A percentile compares a stretch with the other conserved stretches of the same genome.
phyloP scores from a whole-genome alignment of 1,140 invertebrate species.

The Trichomalopsis sarcophagae region DNA sequence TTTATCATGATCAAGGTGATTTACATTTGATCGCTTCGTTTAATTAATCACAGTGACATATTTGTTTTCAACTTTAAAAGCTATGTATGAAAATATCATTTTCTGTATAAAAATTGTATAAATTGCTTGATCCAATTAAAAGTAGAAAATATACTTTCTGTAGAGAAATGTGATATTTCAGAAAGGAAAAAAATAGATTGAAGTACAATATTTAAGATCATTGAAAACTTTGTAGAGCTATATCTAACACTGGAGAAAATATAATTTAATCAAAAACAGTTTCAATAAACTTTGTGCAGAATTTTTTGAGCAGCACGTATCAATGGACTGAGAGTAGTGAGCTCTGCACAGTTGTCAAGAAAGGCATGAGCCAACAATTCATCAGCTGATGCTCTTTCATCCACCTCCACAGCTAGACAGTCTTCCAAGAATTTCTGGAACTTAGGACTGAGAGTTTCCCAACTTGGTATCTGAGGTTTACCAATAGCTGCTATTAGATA shows the following conservation, averaged over 20 bases:
- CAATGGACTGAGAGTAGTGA: constrained; percentile 89
- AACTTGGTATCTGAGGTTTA: constrained; percentile 91
- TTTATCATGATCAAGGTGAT: constrained; percentile 1
- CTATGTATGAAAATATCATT: constrained; percentile 43
- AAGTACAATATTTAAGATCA: constrained; percentile 37
- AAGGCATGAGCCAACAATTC: constrained; percentile 93
- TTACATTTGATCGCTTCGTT: neutral
- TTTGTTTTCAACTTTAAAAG: neutral
- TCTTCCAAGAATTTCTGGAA: constrained; percentile 91
- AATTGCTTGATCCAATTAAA: neutral
- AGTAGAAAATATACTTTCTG: neutral
- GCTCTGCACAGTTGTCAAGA: constrained; percentile 88
- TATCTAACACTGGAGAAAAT: constrained; percentile 12
- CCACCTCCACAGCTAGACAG: constrained; percentile 95
- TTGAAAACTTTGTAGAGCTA: constrained; percentile 27
- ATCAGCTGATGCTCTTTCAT: constrained; percentile 87
- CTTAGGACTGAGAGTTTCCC: constrained; percentile 85
- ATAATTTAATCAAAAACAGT: constrained; percentile 5
- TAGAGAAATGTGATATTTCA: constrained; percentile 43
- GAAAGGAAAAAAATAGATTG: constrained; percentile 38
- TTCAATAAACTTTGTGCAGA: constrained; percentile 77
- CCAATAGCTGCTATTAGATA: constrained; percentile 98
- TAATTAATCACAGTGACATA: neutral
- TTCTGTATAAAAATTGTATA: constrained; percentile 30
- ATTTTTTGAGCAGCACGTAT: constrained; percentile 92